Conservation (phyloP, 2,113 vertebrate species). For the Oenanthe melanoleuca region DNA sequence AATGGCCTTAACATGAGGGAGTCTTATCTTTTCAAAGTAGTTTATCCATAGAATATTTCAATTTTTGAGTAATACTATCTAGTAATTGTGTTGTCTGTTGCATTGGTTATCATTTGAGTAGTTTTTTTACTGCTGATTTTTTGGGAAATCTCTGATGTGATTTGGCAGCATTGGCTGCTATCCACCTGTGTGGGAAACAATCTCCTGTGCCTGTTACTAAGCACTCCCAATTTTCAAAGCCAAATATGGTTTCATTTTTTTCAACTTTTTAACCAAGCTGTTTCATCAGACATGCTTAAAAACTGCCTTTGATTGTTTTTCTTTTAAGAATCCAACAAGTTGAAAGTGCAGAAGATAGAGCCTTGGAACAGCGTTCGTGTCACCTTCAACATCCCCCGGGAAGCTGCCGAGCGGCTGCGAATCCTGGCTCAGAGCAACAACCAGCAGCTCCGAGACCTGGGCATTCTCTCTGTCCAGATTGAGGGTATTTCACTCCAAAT, state of each 20-base stretch:
- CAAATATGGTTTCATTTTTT: not conserved
- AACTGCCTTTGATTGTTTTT: not conserved
- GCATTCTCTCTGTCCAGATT: conserved; percentile 97
- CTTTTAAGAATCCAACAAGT: conserved; percentile 80
- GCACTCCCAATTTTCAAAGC: not conserved
- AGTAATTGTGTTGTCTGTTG: not conserved
- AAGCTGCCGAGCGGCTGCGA: conserved; percentile 92
- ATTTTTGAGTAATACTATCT: not conserved
- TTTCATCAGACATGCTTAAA: not conserved
- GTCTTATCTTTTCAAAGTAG: not conserved
- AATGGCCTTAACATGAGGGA: not conserved
- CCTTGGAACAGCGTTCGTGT: conserved; percentile 99
- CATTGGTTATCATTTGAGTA: not conserved
- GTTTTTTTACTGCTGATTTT: not conserved
- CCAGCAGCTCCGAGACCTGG: conserved; percentile 95
- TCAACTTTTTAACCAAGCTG: not conserved
- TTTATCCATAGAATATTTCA: not conserved
- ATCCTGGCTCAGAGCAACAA: conserved; percentile 96
- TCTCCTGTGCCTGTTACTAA: not conserved
- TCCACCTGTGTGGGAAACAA: not conserved
- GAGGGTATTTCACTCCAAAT: conserved; percentile 81
- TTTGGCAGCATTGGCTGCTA: not conserved
- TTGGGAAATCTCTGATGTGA: not conserved
- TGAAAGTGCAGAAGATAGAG: conserved; percentile 88
- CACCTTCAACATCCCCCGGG: conserved; percentile 96